phyloP scores from a whole-genome alignment of 2,113 vertebrate genomes.

The Cardinalis cardinalis region DNA sequence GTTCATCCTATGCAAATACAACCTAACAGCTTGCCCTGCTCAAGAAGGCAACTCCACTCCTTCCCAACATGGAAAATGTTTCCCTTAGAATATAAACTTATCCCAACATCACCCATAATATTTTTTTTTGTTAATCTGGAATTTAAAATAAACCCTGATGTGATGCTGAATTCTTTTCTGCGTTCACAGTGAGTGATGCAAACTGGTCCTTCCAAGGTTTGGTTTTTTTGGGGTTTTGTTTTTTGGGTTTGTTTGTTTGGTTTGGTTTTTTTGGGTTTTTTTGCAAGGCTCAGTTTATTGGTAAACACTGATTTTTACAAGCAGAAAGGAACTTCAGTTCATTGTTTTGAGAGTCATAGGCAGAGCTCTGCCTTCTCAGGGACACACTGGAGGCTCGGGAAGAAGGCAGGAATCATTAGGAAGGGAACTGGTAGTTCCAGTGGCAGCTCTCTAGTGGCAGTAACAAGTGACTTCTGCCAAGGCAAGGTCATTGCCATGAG shows the following conservation, averaged over 20 bases:
- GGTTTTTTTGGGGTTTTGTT: too few relatives aligned
- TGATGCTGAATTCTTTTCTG: not conserved
- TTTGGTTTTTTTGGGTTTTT: not conserved
- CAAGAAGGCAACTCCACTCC: not conserved
- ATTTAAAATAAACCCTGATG: not conserved
- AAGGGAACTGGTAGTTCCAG: not conserved
- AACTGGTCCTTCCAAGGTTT: not conserved
- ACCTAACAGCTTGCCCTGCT: not conserved
- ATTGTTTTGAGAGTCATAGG: not conserved
- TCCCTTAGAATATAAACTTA: not conserved
- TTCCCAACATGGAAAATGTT: not conserved
- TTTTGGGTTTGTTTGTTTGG: too few relatives aligned
- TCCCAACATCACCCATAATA: not conserved
- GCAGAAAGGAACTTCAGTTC: not conserved
- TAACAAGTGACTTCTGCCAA: not conserved
- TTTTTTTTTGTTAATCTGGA: not conserved
- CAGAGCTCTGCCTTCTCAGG: not conserved
- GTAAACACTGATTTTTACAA: slow-evolving; percentile 5
- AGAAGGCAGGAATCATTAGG: not conserved
- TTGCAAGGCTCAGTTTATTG: not conserved
- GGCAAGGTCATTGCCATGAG: not conserved
- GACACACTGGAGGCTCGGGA: not conserved
- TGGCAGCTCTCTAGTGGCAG: not conserved
- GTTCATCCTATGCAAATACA: not conserved
- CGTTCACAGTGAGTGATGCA: not conserved